Conservation (phyloP, 2,113 vertebrate genomes). For the Corythoichthys haematopterus region DNA sequence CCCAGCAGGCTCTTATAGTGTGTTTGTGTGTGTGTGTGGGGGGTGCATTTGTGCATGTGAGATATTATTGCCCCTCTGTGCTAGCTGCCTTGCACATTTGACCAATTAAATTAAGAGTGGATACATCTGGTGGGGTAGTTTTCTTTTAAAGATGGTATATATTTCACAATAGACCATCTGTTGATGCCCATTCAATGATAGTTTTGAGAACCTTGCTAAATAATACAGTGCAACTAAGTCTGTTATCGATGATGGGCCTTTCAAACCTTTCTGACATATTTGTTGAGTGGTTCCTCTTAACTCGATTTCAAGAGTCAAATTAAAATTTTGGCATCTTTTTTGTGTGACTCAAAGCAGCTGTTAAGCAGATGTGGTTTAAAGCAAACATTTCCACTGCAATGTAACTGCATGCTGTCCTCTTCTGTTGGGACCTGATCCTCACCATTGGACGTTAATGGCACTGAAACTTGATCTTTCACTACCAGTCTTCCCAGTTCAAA, state of each 20-base stretch:
- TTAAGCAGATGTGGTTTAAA: background rate
- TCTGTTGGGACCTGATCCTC: background rate
- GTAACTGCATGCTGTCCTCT: background rate
- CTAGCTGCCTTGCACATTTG: slow-evolving; percentile 48
- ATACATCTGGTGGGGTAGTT: slow-evolving; percentile 57
- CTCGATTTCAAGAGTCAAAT: background rate
- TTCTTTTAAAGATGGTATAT: slow-evolving; percentile 22
- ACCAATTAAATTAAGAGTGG: slow-evolving; percentile 58
- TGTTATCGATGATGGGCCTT: background rate
- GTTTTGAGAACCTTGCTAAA: slow-evolving; percentile 10
- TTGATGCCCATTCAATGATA: slow-evolving; percentile 10
- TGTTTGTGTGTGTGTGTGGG: slow-evolving; percentile 16
- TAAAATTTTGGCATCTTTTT: background rate
- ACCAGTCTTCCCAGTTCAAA: no score
- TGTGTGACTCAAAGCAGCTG: slow-evolving; percentile 5
- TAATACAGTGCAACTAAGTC: slow-evolving; percentile 1
- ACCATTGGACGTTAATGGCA: background rate
- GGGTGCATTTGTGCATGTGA: slow-evolving; percentile 26
- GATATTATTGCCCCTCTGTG: slow-evolving; percentile 35
- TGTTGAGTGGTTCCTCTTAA: background rate
- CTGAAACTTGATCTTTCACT: no score
- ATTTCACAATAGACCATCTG: slow-evolving; percentile 10
- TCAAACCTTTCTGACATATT: background rate
- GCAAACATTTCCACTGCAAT: slow-evolving; percentile 10
- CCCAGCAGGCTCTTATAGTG: slow-evolving; percentile 51